Evolutionary conservation across 23 tunicate genomes (phyloP), one percentile per base, ranked within the genome.

Genomic region (Styela clava): DNA sequence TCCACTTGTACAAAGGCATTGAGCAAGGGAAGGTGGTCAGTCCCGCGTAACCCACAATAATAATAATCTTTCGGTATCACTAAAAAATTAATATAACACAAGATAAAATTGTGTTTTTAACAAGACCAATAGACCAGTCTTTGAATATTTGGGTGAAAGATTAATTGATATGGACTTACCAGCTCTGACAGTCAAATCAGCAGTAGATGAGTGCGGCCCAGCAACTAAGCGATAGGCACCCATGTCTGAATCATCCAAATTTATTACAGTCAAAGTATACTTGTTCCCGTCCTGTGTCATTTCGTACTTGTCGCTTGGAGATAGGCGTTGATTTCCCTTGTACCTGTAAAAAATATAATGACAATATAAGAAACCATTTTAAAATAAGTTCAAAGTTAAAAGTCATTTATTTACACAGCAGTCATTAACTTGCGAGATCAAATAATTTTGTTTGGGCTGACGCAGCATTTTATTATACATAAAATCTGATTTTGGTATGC

Each of bases 141-240:
- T n/a, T n/a, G n/a, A n/a, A n/a, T n/a, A n/a, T n/a, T n/a, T n/a
- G n/a, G n/a, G n/a, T n/a, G n/a, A n/a, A n/a, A n/a, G n/a, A n/a
- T n/a, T 44, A 44, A 44, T 5, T 65, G 70, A 24, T 7, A 27
- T 65, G 16, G 7, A 27, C 70, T 27, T 71, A 71, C 77, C 77
- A 28, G 77, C 32, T 71, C 33, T 61, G 61, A 88, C 84, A 24
- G 74, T 83, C 21, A 94, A 82, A 23, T 62, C 26, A 12, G 95
- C 95, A 19, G 78, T 79, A 25, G 95, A 83, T 22, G 86, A 68
- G 78, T 85, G 85, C 1, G 91, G 91, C 51, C 98, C 98, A 56
- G 98, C 98, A 7, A 73, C 95, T 20, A 94, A 44, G 29, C 95
- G 68, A 35, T 84, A 85, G 20, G 83, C 82, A 1, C 98, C 94